Base-by-base conservation (phyloP, 1,140 invertebrate species). In the Orius insidiosus region DNA sequence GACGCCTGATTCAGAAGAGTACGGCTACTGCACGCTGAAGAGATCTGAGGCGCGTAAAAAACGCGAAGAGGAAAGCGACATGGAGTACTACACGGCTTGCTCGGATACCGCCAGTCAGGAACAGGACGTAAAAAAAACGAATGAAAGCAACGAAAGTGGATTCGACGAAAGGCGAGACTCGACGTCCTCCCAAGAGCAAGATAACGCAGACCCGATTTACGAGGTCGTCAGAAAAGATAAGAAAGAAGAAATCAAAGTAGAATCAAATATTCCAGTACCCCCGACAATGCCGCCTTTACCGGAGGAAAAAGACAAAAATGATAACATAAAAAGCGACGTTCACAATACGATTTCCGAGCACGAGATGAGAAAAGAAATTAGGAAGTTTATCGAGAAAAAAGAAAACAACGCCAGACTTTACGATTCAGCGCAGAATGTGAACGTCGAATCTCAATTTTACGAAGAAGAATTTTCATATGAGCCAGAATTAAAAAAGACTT, bases 381-480 rank as follows among this genome's bases (percentile, higher is more conserved):
- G 11, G 11, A 46, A 24, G 45, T 38, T 38, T 5, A 42, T 35
- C 6, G 24, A 32, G 46, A 32, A 35, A 42, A 41, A 38, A 39
- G 41, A 30, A 43, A 43, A 43, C n/a, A 43, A 30, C 24, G 24
- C 41, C 4, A 31, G 18, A 5, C 16, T 43, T 10, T 43, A 30
- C n/a, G 41, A 43, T 10, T 43, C 41, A 4, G 31, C 16, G 3
- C 18, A 9, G 31, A 43, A n/a, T 11, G 6, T 18, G 3, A 43
- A 32, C 24, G 24, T 2, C n/a, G n/a, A n/a, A 10, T 45, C 47
- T 2, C 43, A 47, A 1, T 53, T 49, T 45, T 15, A 49, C 1
- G 56, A 58, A 45, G 56, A 58, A 35, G 54, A 58, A 41, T 54
- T 52, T 14, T 55, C 52, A 4, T 58, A 58, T 31, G 56, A 58